A percentile compares a stretch with the other conserved stretches of the same genome.
Conservation (phyloP, 2,888 invertebrate species). For the Macrosiphum euphorbiae region DNA sequence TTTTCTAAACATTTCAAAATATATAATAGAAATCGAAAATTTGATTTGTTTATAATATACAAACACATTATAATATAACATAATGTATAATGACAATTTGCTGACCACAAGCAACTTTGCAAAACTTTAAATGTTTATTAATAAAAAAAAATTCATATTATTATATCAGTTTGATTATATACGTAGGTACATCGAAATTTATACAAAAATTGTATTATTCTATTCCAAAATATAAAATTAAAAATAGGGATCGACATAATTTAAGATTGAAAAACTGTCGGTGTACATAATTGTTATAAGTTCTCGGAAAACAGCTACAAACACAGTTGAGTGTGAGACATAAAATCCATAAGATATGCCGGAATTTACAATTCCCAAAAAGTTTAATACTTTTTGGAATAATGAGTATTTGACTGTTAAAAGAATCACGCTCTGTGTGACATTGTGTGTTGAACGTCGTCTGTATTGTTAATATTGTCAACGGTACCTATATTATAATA, state of each 20-base stretch:
- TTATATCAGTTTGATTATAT: not conserved
- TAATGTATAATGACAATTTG: accelerated
- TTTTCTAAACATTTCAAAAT: not conserved
- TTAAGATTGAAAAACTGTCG: not conserved
- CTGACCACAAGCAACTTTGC: not conserved
- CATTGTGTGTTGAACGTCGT: not conserved
- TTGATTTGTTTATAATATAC: not conserved
- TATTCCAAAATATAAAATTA: not conserved
- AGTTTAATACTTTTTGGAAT: too few relatives aligned
- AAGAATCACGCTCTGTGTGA: not conserved
- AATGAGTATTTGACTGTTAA: not conserved
- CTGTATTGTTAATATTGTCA: not conserved
- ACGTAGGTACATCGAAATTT: not conserved
- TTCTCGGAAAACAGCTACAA: not conserved
- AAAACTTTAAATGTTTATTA: not conserved
- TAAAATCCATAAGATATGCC: not conserved
- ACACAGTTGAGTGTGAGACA: not conserved
- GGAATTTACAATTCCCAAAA: too few relatives aligned
- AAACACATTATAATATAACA: not conserved
- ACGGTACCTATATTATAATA: not conserved
- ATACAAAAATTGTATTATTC: not conserved
- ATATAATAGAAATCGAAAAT: not conserved
- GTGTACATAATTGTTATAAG: too few relatives aligned
- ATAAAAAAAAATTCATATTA: not conserved
- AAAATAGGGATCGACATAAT: not conserved